A percentile compares a stretch with the other conserved stretches of the same genome.
These are phyloP conservation scores for Recurvirostra avosetta DNA, from an alignment of 2,113 vertebrate species.

Conservation along the genomic window DNA sequence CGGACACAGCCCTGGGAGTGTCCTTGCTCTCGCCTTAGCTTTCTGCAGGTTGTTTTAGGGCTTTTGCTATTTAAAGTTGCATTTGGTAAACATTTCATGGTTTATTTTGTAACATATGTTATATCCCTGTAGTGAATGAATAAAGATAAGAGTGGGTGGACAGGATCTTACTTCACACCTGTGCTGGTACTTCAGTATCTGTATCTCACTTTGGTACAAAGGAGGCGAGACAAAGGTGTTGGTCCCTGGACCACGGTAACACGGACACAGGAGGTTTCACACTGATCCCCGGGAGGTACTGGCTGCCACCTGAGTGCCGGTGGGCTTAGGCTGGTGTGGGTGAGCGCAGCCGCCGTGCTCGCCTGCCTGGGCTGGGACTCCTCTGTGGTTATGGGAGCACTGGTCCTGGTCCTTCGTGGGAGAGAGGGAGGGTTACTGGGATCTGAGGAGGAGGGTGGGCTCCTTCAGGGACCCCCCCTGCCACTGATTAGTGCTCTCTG, in stretches of 20 bases:
- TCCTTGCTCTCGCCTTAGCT: not conserved
- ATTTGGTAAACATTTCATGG: not conserved
- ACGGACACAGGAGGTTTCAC: not conserved
- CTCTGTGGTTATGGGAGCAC: not conserved
- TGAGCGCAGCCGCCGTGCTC: not conserved
- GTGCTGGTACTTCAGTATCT: not conserved
- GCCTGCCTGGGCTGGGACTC: not conserved
- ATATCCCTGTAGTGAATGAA: not conserved
- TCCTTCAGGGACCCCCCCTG: not conserved
- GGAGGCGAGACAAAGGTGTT: not conserved
- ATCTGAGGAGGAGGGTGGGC: not conserved
- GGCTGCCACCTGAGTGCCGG: not conserved
- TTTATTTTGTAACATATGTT: not conserved
- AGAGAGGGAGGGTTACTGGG: not conserved
- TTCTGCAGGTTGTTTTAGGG: not conserved
- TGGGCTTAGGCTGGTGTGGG: not conserved
- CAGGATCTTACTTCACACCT: not conserved
- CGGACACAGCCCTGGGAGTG: not conserved
- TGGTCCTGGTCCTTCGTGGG: not conserved
- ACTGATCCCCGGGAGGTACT: fast-evolving
- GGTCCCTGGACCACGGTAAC: not conserved
- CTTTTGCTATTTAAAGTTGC: not conserved
- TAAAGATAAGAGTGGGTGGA: not conserved
- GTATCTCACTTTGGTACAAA: not conserved
- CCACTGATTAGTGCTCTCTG: not conserved